phyloP scores from a whole-genome alignment of 2,797 vertebrate genomes.

The Todus mexicanus region DNA sequence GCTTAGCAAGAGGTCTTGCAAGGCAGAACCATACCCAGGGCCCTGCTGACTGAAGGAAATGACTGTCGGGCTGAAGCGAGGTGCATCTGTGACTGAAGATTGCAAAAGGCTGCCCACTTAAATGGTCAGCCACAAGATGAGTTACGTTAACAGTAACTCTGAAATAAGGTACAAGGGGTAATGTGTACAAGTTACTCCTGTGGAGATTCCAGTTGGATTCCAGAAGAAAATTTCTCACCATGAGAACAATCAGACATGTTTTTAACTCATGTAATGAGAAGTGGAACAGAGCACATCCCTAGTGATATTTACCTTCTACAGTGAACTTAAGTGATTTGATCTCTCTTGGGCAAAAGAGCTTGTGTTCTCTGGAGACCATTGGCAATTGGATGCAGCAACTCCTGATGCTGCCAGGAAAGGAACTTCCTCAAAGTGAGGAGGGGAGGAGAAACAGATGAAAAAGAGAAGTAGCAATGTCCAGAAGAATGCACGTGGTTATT shows the following conservation, averaged over 20 bases:
- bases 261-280: not conserved
- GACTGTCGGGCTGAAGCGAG: not conserved
- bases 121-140: not conserved
- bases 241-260: not conserved
- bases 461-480: not conserved
- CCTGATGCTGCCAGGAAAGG: not conserved
- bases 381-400: not conserved
- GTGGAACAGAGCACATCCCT: not conserved
- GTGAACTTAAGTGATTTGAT: not conserved
- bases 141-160: not conserved
- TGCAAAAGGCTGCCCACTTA: not conserved
- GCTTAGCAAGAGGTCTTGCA: not conserved
- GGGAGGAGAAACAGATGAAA: not conserved
- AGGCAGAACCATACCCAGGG: not conserved
- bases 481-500: not conserved
- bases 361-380: not conserved
- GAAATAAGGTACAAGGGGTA: not conserved
- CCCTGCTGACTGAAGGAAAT: constrained; percentile 8
- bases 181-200: too few relatives aligned
- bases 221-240: too few relatives aligned
- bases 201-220: too few relatives aligned
- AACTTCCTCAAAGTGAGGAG: not conserved
- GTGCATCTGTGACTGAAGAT: not conserved
- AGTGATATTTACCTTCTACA: not conserved
- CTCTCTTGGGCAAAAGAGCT: not conserved